These are phyloP conservation scores for Benthosema pterotum DNA, from an alignment of 2,797 vertebrate species.

Conservation along the genomic window DNA sequence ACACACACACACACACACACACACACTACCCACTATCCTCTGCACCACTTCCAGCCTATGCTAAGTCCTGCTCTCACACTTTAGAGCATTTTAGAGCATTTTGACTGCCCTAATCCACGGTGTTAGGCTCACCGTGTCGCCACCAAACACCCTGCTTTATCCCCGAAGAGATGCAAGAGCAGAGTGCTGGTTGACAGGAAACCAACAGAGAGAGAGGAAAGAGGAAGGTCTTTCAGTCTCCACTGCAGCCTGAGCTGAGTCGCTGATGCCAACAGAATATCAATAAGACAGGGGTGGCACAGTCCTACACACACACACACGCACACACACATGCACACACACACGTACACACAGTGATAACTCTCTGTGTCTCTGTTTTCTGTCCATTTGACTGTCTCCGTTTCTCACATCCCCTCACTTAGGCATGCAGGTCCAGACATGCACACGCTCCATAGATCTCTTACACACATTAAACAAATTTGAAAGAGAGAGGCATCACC, in stretches of 20 bases:
- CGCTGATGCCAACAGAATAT: constrained; percentile 64
- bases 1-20: background rate
- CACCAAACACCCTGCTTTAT: constrained; percentile 20
- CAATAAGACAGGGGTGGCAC: constrained; percentile 55
- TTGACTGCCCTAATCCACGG: constrained; percentile 9
- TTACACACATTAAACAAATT: background rate
- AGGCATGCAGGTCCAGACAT: background rate
- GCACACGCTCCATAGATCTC: background rate
- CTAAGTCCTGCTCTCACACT: background rate
- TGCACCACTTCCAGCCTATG: no score
- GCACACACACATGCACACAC: constrained; percentile 41
- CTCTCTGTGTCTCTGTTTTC: constrained; percentile 6
- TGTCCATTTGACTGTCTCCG: background rate
- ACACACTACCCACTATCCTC: background rate
- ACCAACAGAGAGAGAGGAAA: constrained; percentile 5
- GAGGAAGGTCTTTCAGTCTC: constrained; percentile 42
- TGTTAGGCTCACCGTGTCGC: constrained; percentile 23
- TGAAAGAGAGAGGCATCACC: background rate
- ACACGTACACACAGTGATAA: constrained; percentile 19
- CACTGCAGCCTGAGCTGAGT: constrained; percentile 48
- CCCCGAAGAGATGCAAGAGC: constrained; percentile 4
- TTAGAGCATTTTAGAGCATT: constrained; percentile 19
- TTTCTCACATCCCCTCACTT: background rate
- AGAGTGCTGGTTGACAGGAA: background rate
- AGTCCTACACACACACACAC: constrained; percentile 27